Percentiles rank a stretch among this genome's conserved stretches.
phyloP scores from a whole-genome alignment of 1,140 invertebrate species.

The Artemia franciscana region DNA sequence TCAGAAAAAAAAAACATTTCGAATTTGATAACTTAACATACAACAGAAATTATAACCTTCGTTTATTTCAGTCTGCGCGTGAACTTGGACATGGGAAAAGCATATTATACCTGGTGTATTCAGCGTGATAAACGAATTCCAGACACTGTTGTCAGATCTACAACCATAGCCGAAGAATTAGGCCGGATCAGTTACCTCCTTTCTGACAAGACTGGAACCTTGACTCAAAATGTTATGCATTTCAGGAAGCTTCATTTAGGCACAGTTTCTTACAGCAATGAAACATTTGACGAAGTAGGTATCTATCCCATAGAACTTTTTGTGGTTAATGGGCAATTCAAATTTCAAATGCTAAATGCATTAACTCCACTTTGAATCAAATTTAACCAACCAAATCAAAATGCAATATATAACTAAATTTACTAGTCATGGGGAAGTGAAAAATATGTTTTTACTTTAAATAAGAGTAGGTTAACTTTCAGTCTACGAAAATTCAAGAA shows the following conservation, averaged over 20 bases:
- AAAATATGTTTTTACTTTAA: too few species aligned
- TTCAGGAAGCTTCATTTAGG: constrained; percentile 83
- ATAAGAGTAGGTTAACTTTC: too few species aligned
- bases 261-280: constrained; percentile 59
- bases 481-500: too few species aligned
- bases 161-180: constrained; percentile 95
- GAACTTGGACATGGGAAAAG: constrained; percentile 96
- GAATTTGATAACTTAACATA: too few species aligned
- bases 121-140: constrained; percentile 75
- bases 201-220: constrained; percentile 93
- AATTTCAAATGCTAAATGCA: background rate
- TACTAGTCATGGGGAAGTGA: too few species aligned
- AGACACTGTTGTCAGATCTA: constrained; percentile 89
- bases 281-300: constrained; percentile 61
- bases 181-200: constrained; percentile 83
- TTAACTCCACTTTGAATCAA: too few species aligned
- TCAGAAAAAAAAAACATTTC: too few species aligned
- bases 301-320: background rate
- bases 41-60: too few species aligned
- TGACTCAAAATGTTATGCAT: constrained; percentile 98
- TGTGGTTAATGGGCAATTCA: background rate
- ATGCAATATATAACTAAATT: too few species aligned
- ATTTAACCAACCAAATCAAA: too few species aligned
- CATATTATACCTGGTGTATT: constrained; percentile 91
- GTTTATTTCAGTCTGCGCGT: constrained; percentile 55